Evolutionary conservation across 2,888 invertebrate genomes (phyloP), one percentile per base, ranked within the genome.

Genomic region (Euspilapteryx auroguttella): DNA sequence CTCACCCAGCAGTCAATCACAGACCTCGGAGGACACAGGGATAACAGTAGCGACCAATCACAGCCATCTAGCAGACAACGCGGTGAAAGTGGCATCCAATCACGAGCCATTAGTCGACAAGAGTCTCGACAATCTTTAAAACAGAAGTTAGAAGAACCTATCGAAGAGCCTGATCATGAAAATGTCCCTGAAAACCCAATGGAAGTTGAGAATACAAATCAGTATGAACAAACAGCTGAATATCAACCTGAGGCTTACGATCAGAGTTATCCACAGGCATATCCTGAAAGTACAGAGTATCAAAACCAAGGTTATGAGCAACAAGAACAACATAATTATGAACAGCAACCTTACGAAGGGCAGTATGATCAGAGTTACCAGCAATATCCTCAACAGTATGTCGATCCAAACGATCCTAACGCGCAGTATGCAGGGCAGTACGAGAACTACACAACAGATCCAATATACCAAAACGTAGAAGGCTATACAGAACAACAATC

Each of bases 351-450:
- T 17, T 20, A 33, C 17, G 45, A 43, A 36, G 44, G 24, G 50
- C n/a, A n/a, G 21, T 53, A 55, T 25, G 47, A 54, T 29, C 48
- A 49, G 35, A 53, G 46, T 36, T 51, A 52, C 14, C 40, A 46
- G 25, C 50, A 54, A 35, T 48, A 41, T 29, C 51, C 51, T 25
- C 46, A 53, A 27, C 47, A 58, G 11, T 54, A 56, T 36, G 55
- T 52, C 34, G 55, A 53, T 29, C 53, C 31, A 12, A 45, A n/a
- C 14, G 57, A 62, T 34, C 53, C 57, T 5, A 55, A 56, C 28
- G 48, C 47, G 26, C 53, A 62, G 23, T 64, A 64, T 34, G 54
- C 51, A 29, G 49, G 38, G 9, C 54, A 61, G 24, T 59, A 55
- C 32, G 55, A 50, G 30, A 57, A 59, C 34, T 62, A 62, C 32